These are phyloP conservation scores for Hormaphis cornu DNA, from an alignment of 1,140 invertebrate genomes.

Conservation along the genomic window DNA sequence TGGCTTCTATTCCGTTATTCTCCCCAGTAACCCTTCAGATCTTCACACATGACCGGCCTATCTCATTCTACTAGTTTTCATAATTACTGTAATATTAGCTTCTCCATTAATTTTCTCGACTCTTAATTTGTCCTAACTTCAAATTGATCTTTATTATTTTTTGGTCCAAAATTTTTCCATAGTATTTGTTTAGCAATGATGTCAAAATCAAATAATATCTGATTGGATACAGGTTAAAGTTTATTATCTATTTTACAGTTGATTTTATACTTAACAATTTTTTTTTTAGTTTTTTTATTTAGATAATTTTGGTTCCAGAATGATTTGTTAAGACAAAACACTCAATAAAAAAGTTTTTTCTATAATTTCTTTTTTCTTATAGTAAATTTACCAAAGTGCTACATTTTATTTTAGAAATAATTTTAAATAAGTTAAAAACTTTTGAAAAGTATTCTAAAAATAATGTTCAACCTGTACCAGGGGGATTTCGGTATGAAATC, in stretches of 20 bases:
- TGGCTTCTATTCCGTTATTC: no score
- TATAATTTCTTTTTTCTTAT: not conserved
- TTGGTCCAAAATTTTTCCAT: not conserved
- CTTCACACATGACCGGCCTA: no score
- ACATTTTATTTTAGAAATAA: not conserved
- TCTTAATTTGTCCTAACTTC: no score
- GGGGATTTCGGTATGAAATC: no score
- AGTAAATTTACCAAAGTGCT: not conserved
- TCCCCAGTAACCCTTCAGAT: no score
- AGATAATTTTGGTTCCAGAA: not conserved
- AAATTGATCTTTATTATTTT: not conserved
- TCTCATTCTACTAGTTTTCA: no score
- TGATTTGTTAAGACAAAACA: not conserved
- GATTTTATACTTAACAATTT: not conserved
- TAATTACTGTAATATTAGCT: no score
- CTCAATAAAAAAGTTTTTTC: not conserved
- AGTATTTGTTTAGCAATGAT: not conserved
- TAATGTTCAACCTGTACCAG: not conserved
- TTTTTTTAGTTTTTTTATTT: not conserved
- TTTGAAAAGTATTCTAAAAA: not conserved
- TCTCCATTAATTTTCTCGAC: no score
- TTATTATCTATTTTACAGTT: not conserved
- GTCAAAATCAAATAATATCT: not conserved
- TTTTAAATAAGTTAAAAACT: not conserved
- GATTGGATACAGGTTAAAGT: not conserved